A percentile compares a stretch with the other conserved stretches of the same genome.
phyloP scores from a whole-genome alignment of 2,797 vertebrate species.

The Spinus pinus region DNA sequence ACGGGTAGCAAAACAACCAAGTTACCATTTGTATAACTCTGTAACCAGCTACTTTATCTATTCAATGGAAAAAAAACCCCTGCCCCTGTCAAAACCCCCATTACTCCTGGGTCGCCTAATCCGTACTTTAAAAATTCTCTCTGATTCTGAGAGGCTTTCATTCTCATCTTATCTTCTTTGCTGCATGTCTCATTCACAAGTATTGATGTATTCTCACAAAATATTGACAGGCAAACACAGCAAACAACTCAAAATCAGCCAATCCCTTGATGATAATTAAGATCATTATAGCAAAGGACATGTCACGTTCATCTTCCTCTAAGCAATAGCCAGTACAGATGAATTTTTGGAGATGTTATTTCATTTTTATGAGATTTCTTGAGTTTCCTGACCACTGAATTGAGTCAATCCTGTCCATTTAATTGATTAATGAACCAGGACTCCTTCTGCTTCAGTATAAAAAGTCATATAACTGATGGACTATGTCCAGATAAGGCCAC shows the following conservation, averaged over 20 bases:
- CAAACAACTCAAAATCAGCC: not conserved
- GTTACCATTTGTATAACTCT: not conserved
- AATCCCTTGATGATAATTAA: not conserved
- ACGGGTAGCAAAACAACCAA: not conserved
- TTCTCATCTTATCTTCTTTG: not conserved
- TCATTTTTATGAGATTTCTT: not conserved
- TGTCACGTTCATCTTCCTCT: not conserved
- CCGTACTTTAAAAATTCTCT: not conserved
- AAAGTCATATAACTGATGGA: not conserved
- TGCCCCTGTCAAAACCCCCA: too few relatives aligned
- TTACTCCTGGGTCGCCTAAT: not conserved
- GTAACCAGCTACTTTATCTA: not conserved
- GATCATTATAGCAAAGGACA: not conserved
- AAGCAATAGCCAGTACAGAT: not conserved
- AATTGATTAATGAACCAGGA: not conserved
- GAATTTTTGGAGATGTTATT: not conserved
- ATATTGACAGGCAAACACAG: not conserved
- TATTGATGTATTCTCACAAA: not conserved
- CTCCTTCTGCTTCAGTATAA: accelerated
- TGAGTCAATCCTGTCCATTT: not conserved
- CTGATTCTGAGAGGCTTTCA: not conserved
- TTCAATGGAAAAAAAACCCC: accelerated
- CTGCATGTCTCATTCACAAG: not conserved
- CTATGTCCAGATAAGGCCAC: not conserved
- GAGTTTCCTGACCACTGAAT: not conserved